Conservation (phyloP, 2,797 vertebrate species). For the Neosilurus hyrtlii region DNA sequence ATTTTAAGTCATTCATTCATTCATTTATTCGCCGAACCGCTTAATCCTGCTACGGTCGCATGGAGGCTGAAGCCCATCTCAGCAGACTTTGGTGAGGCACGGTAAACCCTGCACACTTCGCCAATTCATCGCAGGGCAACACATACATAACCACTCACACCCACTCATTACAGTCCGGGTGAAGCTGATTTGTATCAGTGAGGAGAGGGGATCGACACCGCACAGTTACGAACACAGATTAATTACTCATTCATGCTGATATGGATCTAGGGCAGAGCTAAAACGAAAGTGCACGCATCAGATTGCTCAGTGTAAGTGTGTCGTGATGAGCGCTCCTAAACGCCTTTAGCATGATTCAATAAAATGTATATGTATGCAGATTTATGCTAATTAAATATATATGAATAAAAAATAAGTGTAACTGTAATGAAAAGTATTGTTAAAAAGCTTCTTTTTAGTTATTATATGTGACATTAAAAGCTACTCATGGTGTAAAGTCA, state of each 20-base stretch:
- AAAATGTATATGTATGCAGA: background rate
- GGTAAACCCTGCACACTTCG: too few species aligned
- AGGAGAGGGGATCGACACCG: conserved; percentile 57
- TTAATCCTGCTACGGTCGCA: too few species aligned
- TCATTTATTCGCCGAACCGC: too few species aligned
- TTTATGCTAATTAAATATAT: background rate
- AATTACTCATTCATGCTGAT: conserved; percentile 58
- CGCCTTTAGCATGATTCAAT: background rate
- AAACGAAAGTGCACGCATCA: conserved; percentile 19
- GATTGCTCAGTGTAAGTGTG: conserved; percentile 1
- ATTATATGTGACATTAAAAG: background rate
- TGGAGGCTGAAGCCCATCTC: too few species aligned
- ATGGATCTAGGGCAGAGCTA: conserved; percentile 48
- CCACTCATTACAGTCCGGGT: conserved; percentile 63
- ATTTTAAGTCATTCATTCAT: too few species aligned
- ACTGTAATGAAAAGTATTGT: background rate
- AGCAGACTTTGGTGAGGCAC: too few species aligned
- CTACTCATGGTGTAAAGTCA: background rate
- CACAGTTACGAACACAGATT: conserved; percentile 60
- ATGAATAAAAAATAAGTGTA: background rate
- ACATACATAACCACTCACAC: conserved; percentile 50
- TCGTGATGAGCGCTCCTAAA: background rate
- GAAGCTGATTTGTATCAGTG: conserved; percentile 65
- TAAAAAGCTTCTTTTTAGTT: background rate
- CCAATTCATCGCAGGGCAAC: too few species aligned